phyloP scores from a whole-genome alignment of 1,140 invertebrate species.

The Dufourea novaeangliae region DNA sequence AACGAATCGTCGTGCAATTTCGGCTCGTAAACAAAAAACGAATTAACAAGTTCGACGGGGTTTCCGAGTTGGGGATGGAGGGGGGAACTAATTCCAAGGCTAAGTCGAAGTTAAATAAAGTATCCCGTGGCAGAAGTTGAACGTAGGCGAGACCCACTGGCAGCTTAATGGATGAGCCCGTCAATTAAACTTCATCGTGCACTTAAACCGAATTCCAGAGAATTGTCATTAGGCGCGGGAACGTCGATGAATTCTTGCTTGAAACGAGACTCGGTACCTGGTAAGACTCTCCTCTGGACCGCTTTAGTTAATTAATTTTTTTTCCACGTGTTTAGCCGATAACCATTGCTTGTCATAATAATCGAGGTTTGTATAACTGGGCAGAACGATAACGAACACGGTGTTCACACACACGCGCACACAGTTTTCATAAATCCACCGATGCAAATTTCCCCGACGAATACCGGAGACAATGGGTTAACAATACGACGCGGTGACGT shows the following conservation, averaged over 20 bases:
- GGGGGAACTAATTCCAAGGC: not conserved
- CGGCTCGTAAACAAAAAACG: not conserved
- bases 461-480: constrained; percentile 14
- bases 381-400: not conserved
- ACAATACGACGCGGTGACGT: constrained; percentile 10
- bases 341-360: not conserved
- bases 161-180: not conserved
- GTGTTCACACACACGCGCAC: not conserved
- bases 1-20: not conserved
- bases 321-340: not conserved
- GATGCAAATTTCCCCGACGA: not conserved
- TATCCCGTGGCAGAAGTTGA: not conserved
- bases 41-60: not conserved
- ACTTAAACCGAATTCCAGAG: constrained; percentile 1
- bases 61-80: too few species aligned
- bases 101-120: not conserved
- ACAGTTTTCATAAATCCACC: not conserved
- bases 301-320: too few species aligned
- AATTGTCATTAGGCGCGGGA: not conserved
- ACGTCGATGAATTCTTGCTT: not conserved
- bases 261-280: too few species aligned
- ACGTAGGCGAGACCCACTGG: not conserved
- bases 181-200: not conserved
- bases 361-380: not conserved
- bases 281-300: too few species aligned